A percentile compares a stretch with the other conserved stretches of the same genome.
phyloP scores from a whole-genome alignment of 2,113 vertebrate genomes.

The Phalacrocorax carbo region DNA sequence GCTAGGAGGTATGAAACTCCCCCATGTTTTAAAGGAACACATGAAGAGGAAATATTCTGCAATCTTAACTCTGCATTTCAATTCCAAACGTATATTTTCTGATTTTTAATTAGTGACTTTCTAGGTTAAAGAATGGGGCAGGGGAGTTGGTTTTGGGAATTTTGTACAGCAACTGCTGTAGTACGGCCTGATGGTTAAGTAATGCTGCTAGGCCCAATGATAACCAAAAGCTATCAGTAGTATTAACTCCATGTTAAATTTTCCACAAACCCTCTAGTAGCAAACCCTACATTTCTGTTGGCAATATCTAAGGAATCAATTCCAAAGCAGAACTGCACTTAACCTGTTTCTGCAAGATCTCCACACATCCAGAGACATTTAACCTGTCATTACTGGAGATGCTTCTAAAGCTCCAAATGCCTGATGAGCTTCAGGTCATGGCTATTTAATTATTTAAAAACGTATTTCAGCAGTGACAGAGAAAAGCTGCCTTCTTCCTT shows the following conservation, averaged over 20 bases:
- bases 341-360: not conserved
- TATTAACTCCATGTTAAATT: not conserved
- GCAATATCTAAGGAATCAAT: not conserved
- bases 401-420: not conserved
- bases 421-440: not conserved
- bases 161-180: not conserved
- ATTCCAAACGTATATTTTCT: not conserved
- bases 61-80: not conserved
- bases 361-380: not conserved
- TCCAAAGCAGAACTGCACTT: not conserved
- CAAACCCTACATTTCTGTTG: not conserved
- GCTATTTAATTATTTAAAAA: not conserved
- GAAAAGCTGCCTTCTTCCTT: not conserved
- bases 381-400: not conserved
- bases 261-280: not conserved
- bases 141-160: not conserved
- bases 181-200: not conserved
- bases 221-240: not conserved
- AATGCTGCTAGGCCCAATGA: not conserved
- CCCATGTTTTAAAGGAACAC: not conserved
- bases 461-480: not conserved
- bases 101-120: not conserved
- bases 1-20: not conserved
- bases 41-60: not conserved
- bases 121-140: not conserved